Percentiles rank a stretch among this genome's conserved stretches.
Conservation (phyloP, 2,888 invertebrate species). For the Allacma fusca region DNA sequence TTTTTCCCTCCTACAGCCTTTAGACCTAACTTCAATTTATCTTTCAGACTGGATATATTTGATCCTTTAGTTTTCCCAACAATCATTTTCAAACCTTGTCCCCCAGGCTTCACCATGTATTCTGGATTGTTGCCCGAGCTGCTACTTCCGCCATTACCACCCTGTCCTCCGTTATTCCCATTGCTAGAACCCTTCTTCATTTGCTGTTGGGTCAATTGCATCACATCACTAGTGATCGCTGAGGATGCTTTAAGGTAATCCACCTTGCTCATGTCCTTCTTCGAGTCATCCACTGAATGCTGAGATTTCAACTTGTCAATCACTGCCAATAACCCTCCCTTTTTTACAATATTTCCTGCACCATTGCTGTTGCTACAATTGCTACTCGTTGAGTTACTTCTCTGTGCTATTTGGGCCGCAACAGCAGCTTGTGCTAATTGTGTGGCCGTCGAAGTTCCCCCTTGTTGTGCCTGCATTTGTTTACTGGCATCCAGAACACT, state of each 20-base stretch:
- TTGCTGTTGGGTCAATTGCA: constrained; percentile 46
- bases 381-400: constrained; percentile 41
- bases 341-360: constrained; percentile 62
- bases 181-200: constrained; percentile 27
- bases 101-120: constrained; percentile 58
- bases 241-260: constrained; percentile 57
- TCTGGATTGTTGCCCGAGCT: constrained; percentile 46
- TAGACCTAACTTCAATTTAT: constrained; percentile 31
- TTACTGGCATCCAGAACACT: constrained; percentile 21
- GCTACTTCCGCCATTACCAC: neutral
- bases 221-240: constrained; percentile 56
- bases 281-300: constrained; percentile 42
- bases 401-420: constrained; percentile 32
- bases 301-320: constrained; percentile 82
- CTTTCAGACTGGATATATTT: constrained; percentile 68
- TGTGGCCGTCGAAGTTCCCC: neutral
- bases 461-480: neutral
- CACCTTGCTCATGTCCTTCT: constrained; percentile 53
- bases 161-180: neutral
- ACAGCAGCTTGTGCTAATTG: constrained; percentile 11
- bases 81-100: constrained; percentile 75
- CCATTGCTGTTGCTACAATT: neutral
- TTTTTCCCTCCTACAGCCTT: constrained; percentile 23
- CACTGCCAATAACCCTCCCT: constrained; percentile 81
- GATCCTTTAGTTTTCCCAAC: constrained; percentile 78